phyloP scores from a whole-genome alignment of 2,888 invertebrate species.

The Allygus modestus region DNA sequence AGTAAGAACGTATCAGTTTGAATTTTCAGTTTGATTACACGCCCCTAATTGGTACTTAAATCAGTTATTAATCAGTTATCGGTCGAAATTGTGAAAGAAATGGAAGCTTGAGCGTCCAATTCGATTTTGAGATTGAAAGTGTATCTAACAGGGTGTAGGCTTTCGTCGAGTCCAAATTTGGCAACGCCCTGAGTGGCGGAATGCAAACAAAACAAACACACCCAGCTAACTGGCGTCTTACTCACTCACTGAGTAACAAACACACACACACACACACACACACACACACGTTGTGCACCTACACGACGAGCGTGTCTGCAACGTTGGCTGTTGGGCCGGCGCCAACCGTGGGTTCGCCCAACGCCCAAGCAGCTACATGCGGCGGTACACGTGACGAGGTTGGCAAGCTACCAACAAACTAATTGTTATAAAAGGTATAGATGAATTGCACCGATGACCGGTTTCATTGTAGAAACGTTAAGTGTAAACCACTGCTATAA shows the following conservation, averaged over 20 bases:
- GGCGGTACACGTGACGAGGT: not conserved
- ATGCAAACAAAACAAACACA: slow-evolving; percentile 17
- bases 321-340: not conserved
- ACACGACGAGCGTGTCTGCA: not conserved
- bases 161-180: not conserved
- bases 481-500: too few relatives aligned
- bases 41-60: too few relatives aligned
- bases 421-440: too few relatives aligned
- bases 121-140: not conserved
- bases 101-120: too few relatives aligned
- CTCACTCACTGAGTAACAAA: not conserved
- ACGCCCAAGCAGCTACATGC: not conserved
- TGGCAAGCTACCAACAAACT: too few relatives aligned
- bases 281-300: not conserved
- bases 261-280: not conserved
- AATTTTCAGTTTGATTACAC: too few relatives aligned
- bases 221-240: not conserved
- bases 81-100: too few relatives aligned
- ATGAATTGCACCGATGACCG: too few relatives aligned
- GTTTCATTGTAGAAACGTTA: too few relatives aligned
- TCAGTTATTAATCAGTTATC: too few relatives aligned
- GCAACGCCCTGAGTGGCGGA: not conserved
- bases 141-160: not conserved
- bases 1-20: too few relatives aligned
- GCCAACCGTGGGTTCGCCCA: not conserved